Conservation (phyloP, 2,797 vertebrate species). For the Sylvilagus floridanus region DNA sequence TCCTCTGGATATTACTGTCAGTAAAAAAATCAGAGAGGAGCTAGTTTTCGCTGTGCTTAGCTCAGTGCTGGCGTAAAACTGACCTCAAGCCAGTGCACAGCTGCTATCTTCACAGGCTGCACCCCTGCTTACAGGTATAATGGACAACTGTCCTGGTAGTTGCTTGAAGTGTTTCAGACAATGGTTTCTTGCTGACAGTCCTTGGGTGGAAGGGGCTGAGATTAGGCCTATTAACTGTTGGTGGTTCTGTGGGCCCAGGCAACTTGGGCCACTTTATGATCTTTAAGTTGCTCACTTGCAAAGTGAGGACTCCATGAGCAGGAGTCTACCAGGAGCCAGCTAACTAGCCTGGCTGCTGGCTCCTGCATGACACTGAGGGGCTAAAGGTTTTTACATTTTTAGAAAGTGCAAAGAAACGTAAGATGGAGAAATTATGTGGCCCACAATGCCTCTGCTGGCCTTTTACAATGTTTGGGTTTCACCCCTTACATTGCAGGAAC, state of each 20-base stretch:
- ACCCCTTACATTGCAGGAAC: constrained; percentile 44
- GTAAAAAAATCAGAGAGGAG: neutral
- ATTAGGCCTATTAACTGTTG: neutral
- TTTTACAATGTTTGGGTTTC: constrained; percentile 20
- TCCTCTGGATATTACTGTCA: constrained; percentile 9
- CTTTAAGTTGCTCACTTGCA: neutral
- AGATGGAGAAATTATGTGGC: neutral
- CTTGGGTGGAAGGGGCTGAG: neutral
- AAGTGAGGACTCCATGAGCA: neutral
- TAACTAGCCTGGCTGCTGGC: neutral
- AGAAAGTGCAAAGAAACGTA: neutral
- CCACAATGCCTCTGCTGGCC: neutral
- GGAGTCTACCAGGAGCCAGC: neutral
- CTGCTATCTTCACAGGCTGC: neutral
- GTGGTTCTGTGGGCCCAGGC: neutral
- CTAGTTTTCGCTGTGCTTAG: neutral
- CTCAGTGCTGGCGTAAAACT: neutral
- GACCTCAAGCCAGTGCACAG: neutral
- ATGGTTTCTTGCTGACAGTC: too few relatives aligned
- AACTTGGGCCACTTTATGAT: neutral
- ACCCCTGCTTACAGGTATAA: neutral
- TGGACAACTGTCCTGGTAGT: neutral
- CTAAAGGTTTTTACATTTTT: constrained; percentile 19
- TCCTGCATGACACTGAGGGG: neutral
- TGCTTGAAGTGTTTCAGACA: neutral